Evolutionary conservation across 2,888 invertebrate genomes (phyloP), one percentile per base, ranked within the genome.

Genomic region (Lagria hirta): DNA sequence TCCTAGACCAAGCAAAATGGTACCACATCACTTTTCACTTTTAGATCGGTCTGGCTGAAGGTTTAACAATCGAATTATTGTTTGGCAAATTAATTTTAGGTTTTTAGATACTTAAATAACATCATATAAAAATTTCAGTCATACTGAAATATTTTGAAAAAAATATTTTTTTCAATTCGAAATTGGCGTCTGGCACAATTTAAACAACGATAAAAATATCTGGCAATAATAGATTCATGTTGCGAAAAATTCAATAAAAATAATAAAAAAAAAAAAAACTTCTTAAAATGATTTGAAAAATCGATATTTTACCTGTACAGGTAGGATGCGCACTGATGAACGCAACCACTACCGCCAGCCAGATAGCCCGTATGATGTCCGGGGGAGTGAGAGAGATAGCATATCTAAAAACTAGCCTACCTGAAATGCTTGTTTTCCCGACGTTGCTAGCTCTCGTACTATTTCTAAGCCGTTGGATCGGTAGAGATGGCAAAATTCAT

Each of bases 341-440:
- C 24, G 41, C 41, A 41, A 33, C 41, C 16, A 12, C 41, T 41
- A 34, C 33, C 26, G 34, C 34, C 42, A 42, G 42, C 42, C 34
- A 42, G 42, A 4, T 42, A 18, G 34, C 18, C 34, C 27, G 26
- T 14, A 26, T 18, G 24, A 12, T 12, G 17, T 10, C 13, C 34
- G 33, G 17, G 11, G 21, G 33, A 42, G 34, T 13, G 26, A 26
- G 27, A 42, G 26, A 27, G 27, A 42, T 20, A 16, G 12, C 26
- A 42, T 42, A 35, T 35, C 42, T 13, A 35, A 42, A 34, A 42
- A 24, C 27, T 20, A 10, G 27, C 42, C 20, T 15, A 42, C 34
- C 42, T 42, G 26, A 42, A 35, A 24, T 35, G 33, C 34, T 42
- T 13, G 3, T 17, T 40, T 12, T 6, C 15, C 16, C n/a, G 24